Evolutionary conservation across 1,140 invertebrate species (phyloP).

Genomic region (Acyrthosiphon pisum): DNA sequence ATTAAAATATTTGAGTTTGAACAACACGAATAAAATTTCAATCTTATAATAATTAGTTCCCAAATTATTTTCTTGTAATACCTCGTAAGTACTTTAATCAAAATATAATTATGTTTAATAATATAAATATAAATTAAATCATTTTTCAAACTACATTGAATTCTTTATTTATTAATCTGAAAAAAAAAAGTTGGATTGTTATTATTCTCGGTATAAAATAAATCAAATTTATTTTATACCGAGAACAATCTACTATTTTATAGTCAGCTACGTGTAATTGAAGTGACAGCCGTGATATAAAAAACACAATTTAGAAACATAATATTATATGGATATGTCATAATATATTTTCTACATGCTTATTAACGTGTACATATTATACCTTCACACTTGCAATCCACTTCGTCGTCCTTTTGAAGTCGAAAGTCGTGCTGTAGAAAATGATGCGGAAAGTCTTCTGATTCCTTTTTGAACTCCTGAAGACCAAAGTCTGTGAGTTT

Average conservation of each 20-base stretch:
- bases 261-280: not conserved
- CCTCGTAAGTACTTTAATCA: too few relatives aligned
- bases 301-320: not conserved
- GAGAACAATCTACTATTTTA: not conserved
- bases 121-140: not conserved
- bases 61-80: too few relatives aligned
- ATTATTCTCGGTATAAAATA: not conserved
- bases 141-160: not conserved
- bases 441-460: slow-evolving; percentile 65
- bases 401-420: slow-evolving; percentile 61
- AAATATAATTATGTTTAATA: not conserved
- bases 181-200: not conserved
- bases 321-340: not conserved
- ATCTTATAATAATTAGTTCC: too few relatives aligned
- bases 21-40: too few relatives aligned
- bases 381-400: slow-evolving; percentile 76
- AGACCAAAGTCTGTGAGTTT: slow-evolving; percentile 91
- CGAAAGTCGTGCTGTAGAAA: slow-evolving; percentile 60
- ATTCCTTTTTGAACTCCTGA: slow-evolving; percentile 74
- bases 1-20: too few relatives aligned
- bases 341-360: not conserved
- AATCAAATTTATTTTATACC: too few relatives aligned
- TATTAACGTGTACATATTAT: slow-evolving; percentile 59
- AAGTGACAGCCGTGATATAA: not conserved
- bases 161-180: not conserved